Percentiles rank a stretch among this genome's conserved stretches.
Evolutionary conservation across 1,140 invertebrate species (phyloP).

Genomic region (Penaeus indicus): DNA sequence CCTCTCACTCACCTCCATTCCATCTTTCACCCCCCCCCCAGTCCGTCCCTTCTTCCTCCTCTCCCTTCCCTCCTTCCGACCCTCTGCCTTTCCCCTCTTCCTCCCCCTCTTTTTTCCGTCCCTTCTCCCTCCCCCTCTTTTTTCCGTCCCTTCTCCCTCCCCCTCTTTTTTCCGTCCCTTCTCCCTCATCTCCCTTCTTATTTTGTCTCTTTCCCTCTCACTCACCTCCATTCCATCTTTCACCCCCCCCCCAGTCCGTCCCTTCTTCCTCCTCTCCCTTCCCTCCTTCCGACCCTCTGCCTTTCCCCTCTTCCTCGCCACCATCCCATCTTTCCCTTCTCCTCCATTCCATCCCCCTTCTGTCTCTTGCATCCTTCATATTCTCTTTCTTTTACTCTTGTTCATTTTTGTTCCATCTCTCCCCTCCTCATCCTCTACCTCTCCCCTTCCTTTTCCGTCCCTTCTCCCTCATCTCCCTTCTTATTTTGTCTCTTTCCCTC

Average conservation of each 20-base stretch:
- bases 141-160: not conserved
- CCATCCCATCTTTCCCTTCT: not conserved
- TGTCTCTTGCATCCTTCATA: too few species aligned
- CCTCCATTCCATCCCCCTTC: not conserved
- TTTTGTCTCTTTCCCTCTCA: too few species aligned
- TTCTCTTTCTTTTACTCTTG: too few species aligned
- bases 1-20: not conserved
- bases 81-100: not conserved
- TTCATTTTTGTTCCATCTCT: too few species aligned
- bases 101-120: not conserved
- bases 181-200: too few species aligned
- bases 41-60: too few species aligned
- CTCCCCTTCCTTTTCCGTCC: not conserved
- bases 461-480: not conserved
- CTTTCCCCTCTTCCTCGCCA: not conserved
- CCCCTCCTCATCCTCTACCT: too few species aligned
- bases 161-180: not conserved
- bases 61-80: not conserved
- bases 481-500: not conserved
- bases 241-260: too few species aligned
- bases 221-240: not conserved
- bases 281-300: not conserved
- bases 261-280: too few species aligned
- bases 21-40: too few species aligned
- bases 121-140: not conserved